Evolutionary conservation across 2,888 invertebrate species (phyloP), one percentile per base, ranked within the genome.

Genomic region (Volucella zonaria): DNA sequence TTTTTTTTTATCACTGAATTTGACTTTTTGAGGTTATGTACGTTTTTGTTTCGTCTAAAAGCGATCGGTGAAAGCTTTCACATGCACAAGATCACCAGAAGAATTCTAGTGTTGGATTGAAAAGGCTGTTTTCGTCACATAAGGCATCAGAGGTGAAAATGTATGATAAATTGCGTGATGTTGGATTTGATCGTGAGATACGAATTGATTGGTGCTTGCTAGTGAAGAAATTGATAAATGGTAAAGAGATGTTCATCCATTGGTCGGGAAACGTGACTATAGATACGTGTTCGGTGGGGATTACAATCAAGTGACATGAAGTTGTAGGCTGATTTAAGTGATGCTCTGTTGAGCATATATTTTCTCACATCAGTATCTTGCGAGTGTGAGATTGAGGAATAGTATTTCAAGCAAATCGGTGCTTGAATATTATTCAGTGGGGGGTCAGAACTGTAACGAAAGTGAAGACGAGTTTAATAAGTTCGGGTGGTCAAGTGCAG

Each of bases 121-220:
- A 56, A 62, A 62, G 51, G 62, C 49, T 70, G 38, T 47, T 31
- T 10, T 49, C 54, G 45, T 75, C 64, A 70, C 52, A 66, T 47
- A 64, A 47, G 54, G 3, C 64, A 81, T 23, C 64, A 14, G 49
- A 54, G 9, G 11, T 43, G 8, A 38, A 11, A 56, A 38, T 42
- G 61, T 49, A 38, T 47, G 62, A 56, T 75, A 52, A 43, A 59
- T 14, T 54, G 45, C 23, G 51, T 45, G 52, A 42, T 49, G 43
- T 31, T 15, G n/a, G 18, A n/a, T 47, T 66, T 31, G 40, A 67
- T 66, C 52, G 59, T 68, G 56, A 74, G 64, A 78, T 74, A 58
- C 58, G 6, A 78, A 75, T 71, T 70, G 75, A 79, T 79, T 79
- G 79, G 67, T 83, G 79, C 79, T 83, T 79, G 79, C 79, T 66